phyloP scores from a whole-genome alignment of 53 echinoderm and acorn worm genomes.

The Temnopleurus reevesii region DNA sequence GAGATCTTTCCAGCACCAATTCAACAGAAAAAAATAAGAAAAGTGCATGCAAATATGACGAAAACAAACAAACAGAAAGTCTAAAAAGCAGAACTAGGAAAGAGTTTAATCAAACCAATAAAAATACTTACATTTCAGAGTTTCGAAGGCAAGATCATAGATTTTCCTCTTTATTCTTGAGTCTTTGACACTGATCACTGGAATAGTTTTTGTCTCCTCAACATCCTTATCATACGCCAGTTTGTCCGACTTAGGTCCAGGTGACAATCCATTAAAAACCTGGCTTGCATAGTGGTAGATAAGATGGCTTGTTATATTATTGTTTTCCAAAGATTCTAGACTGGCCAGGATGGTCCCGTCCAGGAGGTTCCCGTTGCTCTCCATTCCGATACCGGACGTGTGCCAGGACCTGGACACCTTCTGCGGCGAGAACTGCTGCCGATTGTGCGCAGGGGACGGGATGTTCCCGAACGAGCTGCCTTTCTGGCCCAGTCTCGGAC shows the following conservation, averaged over 20 bases:
- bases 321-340: conserved; percentile 29
- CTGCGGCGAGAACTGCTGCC: conserved; percentile 57
- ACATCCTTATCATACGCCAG: conserved; percentile 63
- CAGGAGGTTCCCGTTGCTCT: conserved; percentile 10
- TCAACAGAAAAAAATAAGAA: no score
- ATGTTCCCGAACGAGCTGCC: conserved; percentile 55
- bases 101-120: no score
- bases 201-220: conserved; percentile 51
- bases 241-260: conserved; percentile 80
- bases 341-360: conserved; percentile 52
- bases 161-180: conserved; percentile 80
- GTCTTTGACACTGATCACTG: conserved; percentile 74
- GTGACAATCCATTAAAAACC: conserved; percentile 80
- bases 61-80: no score
- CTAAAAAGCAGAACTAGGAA: no score
- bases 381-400: conserved; percentile 22
- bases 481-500: conserved; percentile 57
- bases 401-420: conserved; percentile 57
- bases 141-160: conserved; percentile 93
- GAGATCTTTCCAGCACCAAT: no score
- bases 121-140: conserved; percentile 92
- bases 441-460: conserved; percentile 32
- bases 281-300: conserved; percentile 89
- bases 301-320: conserved; percentile 60
- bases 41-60: no score